These are phyloP conservation scores for Macaca mulatta DNA, from an alignment of 2,113 vertebrate species.

Conservation along the genomic window DNA sequence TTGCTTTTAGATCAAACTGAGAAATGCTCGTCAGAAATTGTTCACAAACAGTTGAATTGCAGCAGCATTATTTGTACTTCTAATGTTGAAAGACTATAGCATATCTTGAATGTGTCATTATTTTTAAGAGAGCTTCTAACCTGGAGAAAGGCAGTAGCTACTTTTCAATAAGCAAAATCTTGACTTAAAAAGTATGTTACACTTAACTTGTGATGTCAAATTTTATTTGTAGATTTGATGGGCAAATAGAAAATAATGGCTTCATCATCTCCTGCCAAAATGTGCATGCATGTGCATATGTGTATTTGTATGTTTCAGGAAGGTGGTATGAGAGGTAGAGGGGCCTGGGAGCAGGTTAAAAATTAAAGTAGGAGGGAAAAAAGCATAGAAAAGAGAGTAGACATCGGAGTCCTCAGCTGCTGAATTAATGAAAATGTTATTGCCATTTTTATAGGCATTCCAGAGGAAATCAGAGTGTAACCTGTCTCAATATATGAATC, in stretches of 20 bases:
- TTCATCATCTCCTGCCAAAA: neutral
- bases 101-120: constrained; percentile 58
- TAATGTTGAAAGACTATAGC: constrained; percentile 29
- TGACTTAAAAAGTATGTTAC: neutral
- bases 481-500: neutral
- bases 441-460: neutral
- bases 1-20: neutral
- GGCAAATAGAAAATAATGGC: neutral
- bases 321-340: accelerated
- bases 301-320: neutral
- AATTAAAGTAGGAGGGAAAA: neutral
- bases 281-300: neutral
- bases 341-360: neutral
- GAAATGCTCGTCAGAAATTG: constrained; percentile 52
- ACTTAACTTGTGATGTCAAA: neutral
- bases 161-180: neutral
- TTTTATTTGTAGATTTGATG: neutral
- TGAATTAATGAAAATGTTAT: neutral
- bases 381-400: neutral
- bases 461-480: neutral
- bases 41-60: constrained; percentile 40
- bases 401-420: accelerated
- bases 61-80: neutral
- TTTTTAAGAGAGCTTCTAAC: constrained; percentile 58
- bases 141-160: neutral